Percentiles rank a stretch among this genome's conserved stretches.
These are phyloP conservation scores for Drosophila mojavensis DNA, from an alignment of 1,140 invertebrate genomes.

Conservation along the genomic window DNA sequence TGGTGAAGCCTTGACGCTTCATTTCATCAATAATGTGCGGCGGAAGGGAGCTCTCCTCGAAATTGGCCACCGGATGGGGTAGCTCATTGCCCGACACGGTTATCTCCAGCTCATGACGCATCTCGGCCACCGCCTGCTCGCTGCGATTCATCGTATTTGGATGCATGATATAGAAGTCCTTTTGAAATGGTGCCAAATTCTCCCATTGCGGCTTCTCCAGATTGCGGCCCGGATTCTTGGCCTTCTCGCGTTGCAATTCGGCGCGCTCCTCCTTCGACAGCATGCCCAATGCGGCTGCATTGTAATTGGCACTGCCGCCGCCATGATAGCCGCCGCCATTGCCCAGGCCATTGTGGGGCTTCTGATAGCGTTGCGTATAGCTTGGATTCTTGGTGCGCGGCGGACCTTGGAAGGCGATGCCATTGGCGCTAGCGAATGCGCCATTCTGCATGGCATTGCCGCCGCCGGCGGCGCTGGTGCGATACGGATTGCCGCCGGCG, in stretches of 20 bases:
- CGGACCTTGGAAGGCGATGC: slow-evolving; percentile 63
- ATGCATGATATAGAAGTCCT: slow-evolving; percentile 96
- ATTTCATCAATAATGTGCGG: slow-evolving; percentile 92
- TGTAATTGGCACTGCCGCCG: slow-evolving; percentile 67
- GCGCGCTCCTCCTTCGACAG: slow-evolving; percentile 84
- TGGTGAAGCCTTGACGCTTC: slow-evolving; percentile 91
- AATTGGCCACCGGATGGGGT: slow-evolving; percentile 93
- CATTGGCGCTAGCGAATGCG: slow-evolving; percentile 50
- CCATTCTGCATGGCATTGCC: slow-evolving; percentile 67
- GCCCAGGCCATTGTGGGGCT: slow-evolving; percentile 65
- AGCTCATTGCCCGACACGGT: slow-evolving; percentile 93
- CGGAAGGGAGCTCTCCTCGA: slow-evolving; percentile 95
- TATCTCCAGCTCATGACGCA: slow-evolving; percentile 91
- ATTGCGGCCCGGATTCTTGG: slow-evolving; percentile 90
- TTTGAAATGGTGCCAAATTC: slow-evolving; percentile 92
- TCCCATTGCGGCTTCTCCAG: slow-evolving; percentile 95
- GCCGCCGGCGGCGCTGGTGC: slow-evolving; percentile 30
- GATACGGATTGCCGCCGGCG: slow-evolving; percentile 61
- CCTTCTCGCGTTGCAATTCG: slow-evolving; percentile 87
- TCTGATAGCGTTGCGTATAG: slow-evolving; percentile 74
- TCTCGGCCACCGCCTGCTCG: slow-evolving; percentile 90
- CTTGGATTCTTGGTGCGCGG: slow-evolving; percentile 73
- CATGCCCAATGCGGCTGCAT: slow-evolving; percentile 68
- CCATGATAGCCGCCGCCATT: slow-evolving; percentile 65
- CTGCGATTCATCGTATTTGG: slow-evolving; percentile 89